phyloP scores from a whole-genome alignment of 1,140 invertebrate species.

The Drosophila navojoa region DNA sequence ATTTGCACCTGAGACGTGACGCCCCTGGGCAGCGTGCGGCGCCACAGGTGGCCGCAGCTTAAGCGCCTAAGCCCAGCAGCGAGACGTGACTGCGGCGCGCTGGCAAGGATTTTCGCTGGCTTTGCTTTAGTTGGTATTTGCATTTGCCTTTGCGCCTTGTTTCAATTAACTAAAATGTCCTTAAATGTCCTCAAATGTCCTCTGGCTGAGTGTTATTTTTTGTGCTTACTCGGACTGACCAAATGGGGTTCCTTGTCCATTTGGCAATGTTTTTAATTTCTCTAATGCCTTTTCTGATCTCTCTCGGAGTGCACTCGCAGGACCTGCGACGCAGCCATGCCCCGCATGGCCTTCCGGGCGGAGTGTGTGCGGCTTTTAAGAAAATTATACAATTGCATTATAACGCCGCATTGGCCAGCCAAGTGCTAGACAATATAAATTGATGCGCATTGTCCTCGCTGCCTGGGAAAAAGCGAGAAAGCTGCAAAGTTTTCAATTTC shows the following conservation, averaged over 20 bases:
- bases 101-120: slow-evolving; percentile 56
- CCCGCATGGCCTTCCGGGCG: slow-evolving; percentile 11
- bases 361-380: slow-evolving; percentile 74
- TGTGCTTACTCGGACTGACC: slow-evolving; percentile 3
- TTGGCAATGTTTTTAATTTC: slow-evolving; percentile 72
- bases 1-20: slow-evolving; percentile 76
- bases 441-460: slow-evolving; percentile 45
- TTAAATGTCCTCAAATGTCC: slow-evolving; percentile 29
- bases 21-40: slow-evolving; percentile 12
- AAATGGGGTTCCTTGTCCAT: slow-evolving; percentile 67
- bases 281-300: slow-evolving; percentile 75
- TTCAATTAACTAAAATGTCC: slow-evolving; percentile 78
- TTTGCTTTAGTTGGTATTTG: slow-evolving; percentile 32
- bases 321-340: slow-evolving; percentile 2
- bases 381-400: slow-evolving; percentile 82
- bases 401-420: slow-evolving; percentile 73
- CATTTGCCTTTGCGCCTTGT: slow-evolving; percentile 57
- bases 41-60: slow-evolving; percentile 71
- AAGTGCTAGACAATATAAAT: slow-evolving; percentile 53
- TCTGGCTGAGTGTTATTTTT: slow-evolving; percentile 66
- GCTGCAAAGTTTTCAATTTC: slow-evolving; percentile 65
- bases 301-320: slow-evolving; percentile 20
- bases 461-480: slow-evolving; percentile 14
- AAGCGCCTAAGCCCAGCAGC: slow-evolving; percentile 34
- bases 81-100: slow-evolving; percentile 58